Base-by-base conservation (phyloP, 2,797 vertebrate genomes). In the Diplodus sargus region DNA sequence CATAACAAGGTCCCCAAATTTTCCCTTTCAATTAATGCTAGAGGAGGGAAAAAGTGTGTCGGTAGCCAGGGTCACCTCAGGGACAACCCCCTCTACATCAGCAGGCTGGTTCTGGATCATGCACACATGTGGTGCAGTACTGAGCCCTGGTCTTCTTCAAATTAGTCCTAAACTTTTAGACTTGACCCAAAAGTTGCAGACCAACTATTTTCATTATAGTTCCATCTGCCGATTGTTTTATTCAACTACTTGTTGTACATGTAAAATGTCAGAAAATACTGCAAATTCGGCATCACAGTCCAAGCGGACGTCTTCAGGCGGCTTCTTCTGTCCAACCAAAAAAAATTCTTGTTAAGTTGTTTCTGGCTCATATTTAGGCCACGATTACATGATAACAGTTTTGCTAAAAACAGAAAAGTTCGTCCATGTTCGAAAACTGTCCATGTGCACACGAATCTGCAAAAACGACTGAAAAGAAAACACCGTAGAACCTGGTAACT, bases 41-140 rank as follows among this genome's bases (percentile, higher is more conserved):
- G 85, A 64, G 85, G 80, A 87, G 79, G 86, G 82, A 89, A 90
- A 87, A 74, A 68, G 82, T 91, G 87, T 89, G 90, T 87, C 71
- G 76, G 85, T 85, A 88, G 89, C 72, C 75, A 81, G 85, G 90
- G 89, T 94, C 91, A 91, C 74, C n/a, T 75, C 80, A 76, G 87
- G 86, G 89, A 84, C 87, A 78, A 64, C 85, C 70, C 52, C 57
- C 80, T 42, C 60, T 54, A 23, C 69, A 64, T 45, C 60, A 78
- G 68, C 71, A 74, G 61, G 57, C 73, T 64, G 68, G 61, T 63
- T 81, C 66, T 71, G 58, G 67, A 72, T 57, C 60, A 72, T 61
- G 69, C 39, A 74, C 20, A 61, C 52, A 52, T 60, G 48, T 45
- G 47, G 23, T 71, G 17, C 58, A 56, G n/a, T 11, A 13, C 53